Percentiles rank a stretch among this genome's conserved stretches.
Evolutionary conservation across 2,113 vertebrate genomes (phyloP).

Genomic region (Plecotus auritus): DNA sequence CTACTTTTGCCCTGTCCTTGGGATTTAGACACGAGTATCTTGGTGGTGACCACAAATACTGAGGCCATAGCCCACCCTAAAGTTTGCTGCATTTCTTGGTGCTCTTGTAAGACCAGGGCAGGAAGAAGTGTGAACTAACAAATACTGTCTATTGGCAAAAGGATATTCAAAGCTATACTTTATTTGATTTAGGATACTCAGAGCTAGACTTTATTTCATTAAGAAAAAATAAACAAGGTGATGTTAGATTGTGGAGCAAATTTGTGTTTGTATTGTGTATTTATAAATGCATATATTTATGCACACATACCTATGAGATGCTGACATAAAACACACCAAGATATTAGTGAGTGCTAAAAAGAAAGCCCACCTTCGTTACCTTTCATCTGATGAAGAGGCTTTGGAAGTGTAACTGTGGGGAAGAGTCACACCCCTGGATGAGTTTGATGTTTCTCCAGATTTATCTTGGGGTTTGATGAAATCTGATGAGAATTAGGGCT

Average conservation of each 20-base stretch:
- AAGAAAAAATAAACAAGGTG: slow-evolving; percentile 4
- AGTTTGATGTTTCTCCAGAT: not conserved
- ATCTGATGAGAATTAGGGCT: not conserved
- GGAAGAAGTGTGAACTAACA: not conserved
- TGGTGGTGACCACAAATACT: not conserved
- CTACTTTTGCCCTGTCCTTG: not conserved
- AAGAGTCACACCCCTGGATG: not conserved
- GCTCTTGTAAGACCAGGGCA: not conserved
- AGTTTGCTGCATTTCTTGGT: slow-evolving; percentile 1
- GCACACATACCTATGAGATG: not conserved
- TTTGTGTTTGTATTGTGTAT: not conserved
- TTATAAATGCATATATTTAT: not conserved
- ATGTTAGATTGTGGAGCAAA: not conserved
- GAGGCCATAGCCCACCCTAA: not conserved
- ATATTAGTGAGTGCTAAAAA: not conserved
- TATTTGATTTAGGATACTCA: slow-evolving; percentile 2
- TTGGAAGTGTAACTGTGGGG: not conserved
- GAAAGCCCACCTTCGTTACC: not conserved
- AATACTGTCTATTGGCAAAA: not conserved
- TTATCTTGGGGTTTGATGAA: not conserved
- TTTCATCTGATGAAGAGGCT: not conserved
- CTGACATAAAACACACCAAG: not conserved
- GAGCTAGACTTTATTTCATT: slow-evolving; percentile 31
- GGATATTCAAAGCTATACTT: not conserved
- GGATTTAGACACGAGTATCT: not conserved